phyloP scores from a whole-genome alignment of 1,140 invertebrate species.

The Macrocentrus cingulum region DNA sequence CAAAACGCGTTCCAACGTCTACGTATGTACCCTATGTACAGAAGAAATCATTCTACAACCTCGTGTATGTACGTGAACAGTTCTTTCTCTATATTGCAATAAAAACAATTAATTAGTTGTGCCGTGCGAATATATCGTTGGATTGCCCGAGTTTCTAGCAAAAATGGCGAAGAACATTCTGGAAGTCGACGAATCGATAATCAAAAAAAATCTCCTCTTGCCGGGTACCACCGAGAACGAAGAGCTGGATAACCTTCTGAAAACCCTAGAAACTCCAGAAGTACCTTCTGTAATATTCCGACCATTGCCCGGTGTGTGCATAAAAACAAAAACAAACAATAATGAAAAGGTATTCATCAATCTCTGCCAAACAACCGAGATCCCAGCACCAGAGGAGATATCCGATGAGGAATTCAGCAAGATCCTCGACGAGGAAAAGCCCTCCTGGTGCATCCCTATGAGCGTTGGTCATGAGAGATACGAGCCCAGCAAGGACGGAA shows the following conservation, averaged over 20 bases:
- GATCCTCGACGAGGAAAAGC: conserved; percentile 71
- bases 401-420: conserved; percentile 73
- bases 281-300: conserved; percentile 35
- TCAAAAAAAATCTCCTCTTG: conserved; percentile 39
- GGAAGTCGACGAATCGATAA: conserved; percentile 39
- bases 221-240: conserved; percentile 35
- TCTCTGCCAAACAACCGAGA: conserved; percentile 73
- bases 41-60: too few relatives aligned
- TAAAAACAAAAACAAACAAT: conserved; percentile 73
- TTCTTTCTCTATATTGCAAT: too few relatives aligned
- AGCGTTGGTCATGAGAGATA: conserved; percentile 79
- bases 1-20: too few relatives aligned
- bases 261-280: conserved; percentile 27
- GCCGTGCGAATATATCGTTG: too few relatives aligned
- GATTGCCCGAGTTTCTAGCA: too few relatives aligned
- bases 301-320: conserved; percentile 69
- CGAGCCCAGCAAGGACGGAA: conserved; percentile 72
- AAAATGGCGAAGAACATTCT: conserved; percentile 30
- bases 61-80: too few relatives aligned
- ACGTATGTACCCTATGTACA: too few relatives aligned
- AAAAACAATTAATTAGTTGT: too few relatives aligned
- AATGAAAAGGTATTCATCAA: conserved; percentile 79
- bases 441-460: conserved; percentile 81
- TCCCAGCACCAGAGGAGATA: conserved; percentile 80
- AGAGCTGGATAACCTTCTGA: conserved; percentile 28